A percentile compares a stretch with the other conserved stretches of the same genome.
Conservation (phyloP, 2,113 vertebrate species). For the Sander vitreus region DNA sequence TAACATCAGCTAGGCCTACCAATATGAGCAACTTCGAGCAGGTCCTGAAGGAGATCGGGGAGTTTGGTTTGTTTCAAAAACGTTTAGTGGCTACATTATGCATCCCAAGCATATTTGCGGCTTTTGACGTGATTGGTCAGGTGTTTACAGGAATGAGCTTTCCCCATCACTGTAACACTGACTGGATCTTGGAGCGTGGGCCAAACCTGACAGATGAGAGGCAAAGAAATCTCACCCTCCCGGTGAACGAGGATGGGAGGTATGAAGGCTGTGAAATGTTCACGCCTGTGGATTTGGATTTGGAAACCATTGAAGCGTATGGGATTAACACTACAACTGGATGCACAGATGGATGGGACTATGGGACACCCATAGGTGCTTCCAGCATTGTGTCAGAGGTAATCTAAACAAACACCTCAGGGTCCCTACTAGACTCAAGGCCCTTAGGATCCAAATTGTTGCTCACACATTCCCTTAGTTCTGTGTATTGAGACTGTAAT, state of each 20-base stretch:
- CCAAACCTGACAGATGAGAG: conserved; percentile 83
- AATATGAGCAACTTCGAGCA: conserved; percentile 83
- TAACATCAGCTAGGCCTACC: neutral
- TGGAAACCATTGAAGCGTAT: conserved; percentile 80
- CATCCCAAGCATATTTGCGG: conserved; percentile 74
- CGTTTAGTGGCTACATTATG: conserved; percentile 80
- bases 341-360: conserved; percentile 85
- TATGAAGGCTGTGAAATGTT: conserved; percentile 89
- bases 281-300: conserved; percentile 79
- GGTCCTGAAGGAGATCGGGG: conserved; percentile 84
- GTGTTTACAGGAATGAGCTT: conserved; percentile 82
- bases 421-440: neutral
- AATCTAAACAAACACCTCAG: conserved; percentile 4
- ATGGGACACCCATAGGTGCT: conserved; percentile 69
- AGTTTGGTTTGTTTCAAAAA: conserved; percentile 89
- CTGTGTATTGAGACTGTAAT: neutral
- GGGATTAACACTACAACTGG: conserved; percentile 83
- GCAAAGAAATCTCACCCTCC: conserved; percentile 85
- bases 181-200: conserved; percentile 83
- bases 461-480: neutral
- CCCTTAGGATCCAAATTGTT: neutral
- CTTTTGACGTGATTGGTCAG: conserved; percentile 88
- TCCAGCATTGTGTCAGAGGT: conserved; percentile 83
- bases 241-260: conserved; percentile 60
- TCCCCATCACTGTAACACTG: conserved; percentile 76